Evolutionary conservation across 2,888 invertebrate species (phyloP).

Genomic region (Lasiommata megera): DNA sequence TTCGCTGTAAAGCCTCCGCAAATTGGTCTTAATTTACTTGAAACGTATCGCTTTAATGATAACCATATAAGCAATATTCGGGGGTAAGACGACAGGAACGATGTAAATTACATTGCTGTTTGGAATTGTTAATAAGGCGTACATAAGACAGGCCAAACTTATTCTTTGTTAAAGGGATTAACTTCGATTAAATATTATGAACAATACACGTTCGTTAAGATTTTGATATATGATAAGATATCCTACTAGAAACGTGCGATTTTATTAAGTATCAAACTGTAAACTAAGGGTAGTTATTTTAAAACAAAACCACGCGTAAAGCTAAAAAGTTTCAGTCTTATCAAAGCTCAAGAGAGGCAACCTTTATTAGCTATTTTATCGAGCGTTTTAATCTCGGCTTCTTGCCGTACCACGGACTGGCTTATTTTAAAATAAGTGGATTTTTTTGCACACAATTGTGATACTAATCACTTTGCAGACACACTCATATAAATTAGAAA

Average conservation of each 20-base stretch:
- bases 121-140: slow-evolving; percentile 5
- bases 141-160: neutral
- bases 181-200: neutral
- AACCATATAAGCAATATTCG: slow-evolving; percentile 68
- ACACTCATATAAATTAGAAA: neutral
- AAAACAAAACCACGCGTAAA: slow-evolving; percentile 22
- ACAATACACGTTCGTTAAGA: too few relatives aligned
- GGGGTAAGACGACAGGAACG: slow-evolving; percentile 16
- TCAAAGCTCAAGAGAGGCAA: slow-evolving; percentile 33
- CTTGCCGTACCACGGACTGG: slow-evolving; percentile 28
- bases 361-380: slow-evolving; percentile 36
- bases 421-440: slow-evolving; percentile 28
- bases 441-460: slow-evolving; percentile 26
- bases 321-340: slow-evolving; percentile 32
- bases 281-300: slow-evolving; percentile 5
- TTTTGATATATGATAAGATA: too few relatives aligned
- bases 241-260: neutral
- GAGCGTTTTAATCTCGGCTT: slow-evolving; percentile 35
- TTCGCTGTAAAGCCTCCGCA: slow-evolving; percentile 67
- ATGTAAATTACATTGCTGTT: slow-evolving; percentile 19
- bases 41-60: slow-evolving; percentile 72
- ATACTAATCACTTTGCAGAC: slow-evolving; percentile 22
- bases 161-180: slow-evolving; percentile 12
- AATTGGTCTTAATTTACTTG: slow-evolving; percentile 76
- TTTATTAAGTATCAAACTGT: neutral